Evolutionary conservation across 2,797 vertebrate genomes (phyloP).

Genomic region (Manis javanica): DNA sequence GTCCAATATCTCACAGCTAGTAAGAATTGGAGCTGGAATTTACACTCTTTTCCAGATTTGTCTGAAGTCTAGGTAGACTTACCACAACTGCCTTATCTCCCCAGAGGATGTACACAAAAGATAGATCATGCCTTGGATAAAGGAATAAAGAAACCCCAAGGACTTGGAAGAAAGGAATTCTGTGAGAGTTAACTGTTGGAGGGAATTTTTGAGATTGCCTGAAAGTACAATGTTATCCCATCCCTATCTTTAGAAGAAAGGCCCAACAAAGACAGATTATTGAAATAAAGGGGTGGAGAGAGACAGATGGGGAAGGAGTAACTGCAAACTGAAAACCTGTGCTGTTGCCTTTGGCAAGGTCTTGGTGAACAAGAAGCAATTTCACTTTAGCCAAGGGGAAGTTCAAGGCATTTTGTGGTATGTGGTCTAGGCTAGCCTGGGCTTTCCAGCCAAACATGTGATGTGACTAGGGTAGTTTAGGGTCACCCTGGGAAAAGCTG

Average conservation of each 20-base stretch:
- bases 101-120: neutral
- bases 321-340: neutral
- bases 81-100: neutral
- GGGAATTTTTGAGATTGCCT: neutral
- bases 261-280: neutral
- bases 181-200: neutral
- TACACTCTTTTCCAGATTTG: neutral
- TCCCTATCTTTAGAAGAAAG: neutral
- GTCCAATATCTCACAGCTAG: neutral
- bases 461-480: neutral
- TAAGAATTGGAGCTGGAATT: neutral
- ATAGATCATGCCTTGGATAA: neutral
- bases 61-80: neutral
- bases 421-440: neutral
- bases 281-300: neutral
- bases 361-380: neutral
- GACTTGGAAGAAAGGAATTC: slow-evolving; percentile 1
- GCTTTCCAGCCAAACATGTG: neutral
- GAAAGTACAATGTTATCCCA: neutral
- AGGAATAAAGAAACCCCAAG: neutral
- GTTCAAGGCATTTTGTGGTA: neutral
- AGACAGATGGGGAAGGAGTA: too few species aligned
- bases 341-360: neutral
- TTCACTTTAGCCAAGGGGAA: neutral
- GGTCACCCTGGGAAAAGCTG: neutral